Percentiles rank a stretch among this genome's conserved stretches.
Conservation (phyloP, 2,888 invertebrate genomes). For the Lasioglossum pauxillum region DNA sequence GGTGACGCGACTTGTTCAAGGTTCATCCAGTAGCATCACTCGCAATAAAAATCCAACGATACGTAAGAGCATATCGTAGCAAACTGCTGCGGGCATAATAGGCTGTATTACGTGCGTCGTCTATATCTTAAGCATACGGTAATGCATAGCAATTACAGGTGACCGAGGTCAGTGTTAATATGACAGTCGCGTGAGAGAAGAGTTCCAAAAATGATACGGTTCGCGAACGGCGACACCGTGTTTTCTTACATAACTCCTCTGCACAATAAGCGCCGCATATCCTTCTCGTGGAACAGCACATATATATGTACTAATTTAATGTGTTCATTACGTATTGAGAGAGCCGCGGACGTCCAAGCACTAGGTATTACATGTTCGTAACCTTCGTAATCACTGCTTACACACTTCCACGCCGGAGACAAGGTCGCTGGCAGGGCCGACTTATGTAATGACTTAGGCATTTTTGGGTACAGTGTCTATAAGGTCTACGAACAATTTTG, state of each 20-base stretch:
- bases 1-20: conserved; percentile 38
- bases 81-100: conserved; percentile 29
- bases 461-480: not conserved
- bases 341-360: conserved; percentile 53
- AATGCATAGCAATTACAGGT: conserved; percentile 82
- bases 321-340: conserved; percentile 75
- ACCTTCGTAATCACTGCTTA: conserved; percentile 74
- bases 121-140: conserved; percentile 58
- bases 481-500: not conserved
- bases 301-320: conserved; percentile 77
- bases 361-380: conserved; percentile 72
- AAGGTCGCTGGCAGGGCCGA: conserved; percentile 63
- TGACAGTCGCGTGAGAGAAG: conserved; percentile 82
- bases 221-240: conserved; percentile 71
- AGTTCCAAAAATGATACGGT: conserved; percentile 84
- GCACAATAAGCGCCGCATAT: conserved; percentile 71
- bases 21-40: conserved; percentile 14
- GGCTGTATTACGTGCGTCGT: conserved; percentile 70
- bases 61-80: conserved; percentile 51
- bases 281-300: conserved; percentile 61
- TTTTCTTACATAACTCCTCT: conserved; percentile 70
- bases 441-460: not conserved
- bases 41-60: conserved; percentile 54
- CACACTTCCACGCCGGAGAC: conserved; percentile 53
- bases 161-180: conserved; percentile 84